Conservation (phyloP, 1,140 invertebrate genomes). For the Drosophila watanabei region DNA sequence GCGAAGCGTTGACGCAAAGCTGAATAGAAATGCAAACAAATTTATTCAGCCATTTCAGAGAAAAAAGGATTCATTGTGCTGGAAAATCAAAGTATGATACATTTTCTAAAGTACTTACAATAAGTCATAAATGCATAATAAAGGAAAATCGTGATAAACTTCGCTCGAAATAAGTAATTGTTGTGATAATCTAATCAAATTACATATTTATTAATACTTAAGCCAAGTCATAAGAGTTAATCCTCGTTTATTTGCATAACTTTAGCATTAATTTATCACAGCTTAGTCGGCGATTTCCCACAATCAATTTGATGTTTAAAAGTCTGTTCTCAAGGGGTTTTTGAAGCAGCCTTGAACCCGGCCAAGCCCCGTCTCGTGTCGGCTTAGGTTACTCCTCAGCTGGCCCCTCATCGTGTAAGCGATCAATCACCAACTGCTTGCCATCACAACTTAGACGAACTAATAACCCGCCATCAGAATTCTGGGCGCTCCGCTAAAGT, state of each 20-base stretch:
- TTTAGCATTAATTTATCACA: not conserved
- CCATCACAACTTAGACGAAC: slow-evolving; percentile 49
- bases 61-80: slow-evolving; percentile 39
- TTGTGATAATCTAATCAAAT: not conserved
- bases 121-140: slow-evolving; percentile 35
- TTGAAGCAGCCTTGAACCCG: slow-evolving; percentile 29
- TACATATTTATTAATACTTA: too few species aligned
- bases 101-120: slow-evolving; percentile 1
- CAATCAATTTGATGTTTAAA: slow-evolving; percentile 11
- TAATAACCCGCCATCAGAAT: slow-evolving; percentile 55
- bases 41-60: slow-evolving; percentile 32
- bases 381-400: slow-evolving; percentile 15
- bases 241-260: not conserved
- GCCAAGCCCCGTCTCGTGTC: slow-evolving; percentile 26
- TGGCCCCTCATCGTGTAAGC: slow-evolving; percentile 36
- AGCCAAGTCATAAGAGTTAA: not conserved
- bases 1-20: slow-evolving; percentile 24
- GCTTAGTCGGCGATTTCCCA: slow-evolving; percentile 34
- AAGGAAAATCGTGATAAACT: not conserved
- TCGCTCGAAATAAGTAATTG: not conserved
- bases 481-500: slow-evolving; percentile 47
- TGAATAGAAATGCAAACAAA: slow-evolving; percentile 52
- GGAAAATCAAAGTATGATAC: slow-evolving; percentile 16
- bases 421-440: slow-evolving; percentile 51
- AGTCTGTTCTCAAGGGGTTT: slow-evolving; percentile 11